These are phyloP conservation scores for Trichonephila clavipes DNA, from an alignment of 1,140 invertebrate species.

Conservation along the genomic window DNA sequence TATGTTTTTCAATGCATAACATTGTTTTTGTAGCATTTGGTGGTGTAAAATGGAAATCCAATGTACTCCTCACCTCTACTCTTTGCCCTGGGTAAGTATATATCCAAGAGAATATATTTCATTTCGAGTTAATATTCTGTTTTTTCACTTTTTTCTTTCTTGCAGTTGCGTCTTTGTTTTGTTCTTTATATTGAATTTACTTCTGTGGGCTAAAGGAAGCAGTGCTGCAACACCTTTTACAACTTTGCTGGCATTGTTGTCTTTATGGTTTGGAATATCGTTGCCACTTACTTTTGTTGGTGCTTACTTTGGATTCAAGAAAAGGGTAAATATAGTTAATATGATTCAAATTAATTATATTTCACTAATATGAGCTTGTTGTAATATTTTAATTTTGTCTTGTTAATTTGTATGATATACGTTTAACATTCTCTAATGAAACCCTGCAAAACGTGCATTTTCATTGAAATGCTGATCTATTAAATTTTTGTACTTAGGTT, in stretches of 20 bases:
- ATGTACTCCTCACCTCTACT: slow-evolving; percentile 97
- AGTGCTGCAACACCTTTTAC: slow-evolving; percentile 98
- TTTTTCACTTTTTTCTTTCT: slow-evolving; percentile 78
- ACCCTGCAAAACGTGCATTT: no score
- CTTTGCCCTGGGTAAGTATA: slow-evolving; percentile 92
- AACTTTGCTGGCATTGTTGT: slow-evolving; percentile 97
- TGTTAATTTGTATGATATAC: no score
- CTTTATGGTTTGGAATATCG: slow-evolving; percentile 98
- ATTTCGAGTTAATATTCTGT: not conserved
- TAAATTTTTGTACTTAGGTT: no score
- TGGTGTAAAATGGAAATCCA: slow-evolving; percentile 98
- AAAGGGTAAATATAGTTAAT: slow-evolving; percentile 86
- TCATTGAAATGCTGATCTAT: no score
- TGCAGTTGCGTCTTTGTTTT: slow-evolving; percentile 94
- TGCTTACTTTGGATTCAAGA: slow-evolving; percentile 98
- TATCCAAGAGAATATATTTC: not conserved
- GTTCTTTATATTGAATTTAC: slow-evolving; percentile 98
- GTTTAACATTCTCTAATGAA: no score
- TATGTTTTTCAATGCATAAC: not conserved
- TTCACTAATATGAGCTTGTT: no score
- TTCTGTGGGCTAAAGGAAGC: slow-evolving; percentile 96
- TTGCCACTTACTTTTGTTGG: slow-evolving; percentile 98
- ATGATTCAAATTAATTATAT: not conserved
- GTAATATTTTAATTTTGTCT: no score
- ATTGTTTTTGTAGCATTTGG: slow-evolving; percentile 86